These are phyloP conservation scores for Eueides isabella DNA, from an alignment of 1,140 invertebrate genomes.

Conservation along the genomic window DNA sequence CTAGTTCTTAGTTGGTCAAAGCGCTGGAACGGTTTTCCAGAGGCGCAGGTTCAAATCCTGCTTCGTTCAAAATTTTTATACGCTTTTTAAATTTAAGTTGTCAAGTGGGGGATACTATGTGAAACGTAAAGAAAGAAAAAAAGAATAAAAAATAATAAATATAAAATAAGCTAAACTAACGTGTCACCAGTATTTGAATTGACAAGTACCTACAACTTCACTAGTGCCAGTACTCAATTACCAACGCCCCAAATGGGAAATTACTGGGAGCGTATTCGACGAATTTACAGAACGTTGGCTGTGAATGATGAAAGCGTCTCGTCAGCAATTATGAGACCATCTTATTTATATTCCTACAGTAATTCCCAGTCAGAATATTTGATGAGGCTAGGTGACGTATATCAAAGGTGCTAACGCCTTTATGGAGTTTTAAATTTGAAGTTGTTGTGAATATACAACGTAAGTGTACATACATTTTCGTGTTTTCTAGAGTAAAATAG, in stretches of 20 bases:
- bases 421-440: neutral
- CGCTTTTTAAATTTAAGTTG: too few species aligned
- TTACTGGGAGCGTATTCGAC: constrained; percentile 4
- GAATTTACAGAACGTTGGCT: constrained; percentile 3
- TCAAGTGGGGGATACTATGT: too few species aligned
- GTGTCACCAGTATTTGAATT: neutral
- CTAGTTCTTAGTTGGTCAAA: too few species aligned
- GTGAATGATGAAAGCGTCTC: constrained; percentile 1
- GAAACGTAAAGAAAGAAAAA: too few species aligned
- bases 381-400: constrained; percentile 12
- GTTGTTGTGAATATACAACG: neutral
- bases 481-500: too few species aligned
- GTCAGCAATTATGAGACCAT: constrained; percentile 14
- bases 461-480: neutral
- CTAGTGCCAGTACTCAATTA: neutral
- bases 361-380: constrained; percentile 27
- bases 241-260: neutral
- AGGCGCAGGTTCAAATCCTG: too few species aligned
- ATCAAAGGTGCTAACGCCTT: neutral
- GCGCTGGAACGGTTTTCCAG: too few species aligned
- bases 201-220: neutral
- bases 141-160: too few species aligned
- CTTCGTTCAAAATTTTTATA: too few species aligned
- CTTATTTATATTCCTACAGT: constrained; percentile 28
- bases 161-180: neutral